Evolutionary conservation across 64 coral and sea anemone genomes (phyloP), one percentile per base, ranked within the genome.

Genomic region (Montipora sp.): DNA sequence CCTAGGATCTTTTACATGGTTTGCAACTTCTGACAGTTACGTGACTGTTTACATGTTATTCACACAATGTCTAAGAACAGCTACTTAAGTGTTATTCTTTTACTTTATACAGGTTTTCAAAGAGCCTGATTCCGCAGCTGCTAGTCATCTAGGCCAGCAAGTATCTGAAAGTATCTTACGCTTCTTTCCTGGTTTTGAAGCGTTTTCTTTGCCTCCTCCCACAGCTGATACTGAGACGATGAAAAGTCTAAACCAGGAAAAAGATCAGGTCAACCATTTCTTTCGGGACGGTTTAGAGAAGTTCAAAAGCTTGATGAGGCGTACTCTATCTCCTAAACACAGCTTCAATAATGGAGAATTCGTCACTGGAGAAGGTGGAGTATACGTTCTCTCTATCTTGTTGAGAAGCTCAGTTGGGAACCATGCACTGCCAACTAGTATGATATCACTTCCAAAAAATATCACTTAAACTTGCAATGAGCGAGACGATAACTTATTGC

Each of bases 121-220:
- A 87, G 77, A 80, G 1, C 27, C 27, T 36, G 27, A 36, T 36
- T 36, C 27, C 27, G 27, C 27, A 36, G 27, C 27, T 36, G 27
- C 27, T 36, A 36, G 27, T 72, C 55, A 66, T n/a, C 59, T 83
- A 77, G 81, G 45, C 58, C 87, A 90, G 60, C 22, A 90, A 70
- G 78, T 87, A 65, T 36, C 51, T 22, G 77, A 89, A 53, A 95
- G 94, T 27, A 92, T 95, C 46, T 59, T 95, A 8, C 74, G 60
- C 5, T 95, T 77, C 77, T 95, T 95, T 70, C 78, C 94, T 18
- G 94, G 77, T 68, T 95, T 95, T 83, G 83, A 95, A 48, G 94
- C 94, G 3, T 95, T 92, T 46, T 59, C 55, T 16, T 69, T 95
- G 23, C 90, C 94, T 77, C 67, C 89, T 44, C 94, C 94, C 14